Base-by-base conservation (phyloP, 1,140 invertebrate species). In the Leptestheria dahalacensis region DNA sequence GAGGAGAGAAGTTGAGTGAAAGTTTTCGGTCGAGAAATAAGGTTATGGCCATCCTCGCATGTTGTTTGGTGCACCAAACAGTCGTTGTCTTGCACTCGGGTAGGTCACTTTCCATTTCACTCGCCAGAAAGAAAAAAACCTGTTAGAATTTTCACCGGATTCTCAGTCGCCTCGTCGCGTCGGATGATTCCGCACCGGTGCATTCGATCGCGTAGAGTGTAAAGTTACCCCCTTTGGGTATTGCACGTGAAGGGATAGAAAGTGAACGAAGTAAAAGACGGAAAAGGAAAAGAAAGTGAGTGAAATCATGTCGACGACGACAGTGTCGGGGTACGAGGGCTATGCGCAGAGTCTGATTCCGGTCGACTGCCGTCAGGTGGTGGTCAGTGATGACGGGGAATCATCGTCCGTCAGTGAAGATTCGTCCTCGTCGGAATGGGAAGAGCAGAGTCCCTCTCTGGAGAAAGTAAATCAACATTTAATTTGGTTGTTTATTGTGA, bases 371-470 rank as follows among this genome's bases (percentile, higher is more conserved):
- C 10, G 25, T 54, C 52, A 24, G 21, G 12, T 24, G 49, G 6
- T 26, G 53, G n/a, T 29, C 23, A 28, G 21, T 55, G 26, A 26
- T 6, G 26, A 29, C n/a, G 53, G 53, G 12, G 24, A 55, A 12
- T 55, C 53, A 21, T 55, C 53, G 53, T 54, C 52, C 52, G 33
- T 20, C 3, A 33, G 53, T 21, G 23, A 29, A 3, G 53, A 55
- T 15, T 55, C 53, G 24, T 55, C 53, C 21, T 55, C 26, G 23
- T 55, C 53, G 23, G 53, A 55, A 20, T 55, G 53, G 53, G 53
- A 55, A 28, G 53, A 26, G 26, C 26, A 55, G 18, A 1, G 3
- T 20, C 53, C 24, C 23, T 29, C 53, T 29, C 53, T 12, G 10
- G 18, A 18, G 20, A 33, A 24, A 54, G 52, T 55, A 41, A 15